Conservation (phyloP, 2,888 invertebrate genomes). For the Nyleta sp. region DNA sequence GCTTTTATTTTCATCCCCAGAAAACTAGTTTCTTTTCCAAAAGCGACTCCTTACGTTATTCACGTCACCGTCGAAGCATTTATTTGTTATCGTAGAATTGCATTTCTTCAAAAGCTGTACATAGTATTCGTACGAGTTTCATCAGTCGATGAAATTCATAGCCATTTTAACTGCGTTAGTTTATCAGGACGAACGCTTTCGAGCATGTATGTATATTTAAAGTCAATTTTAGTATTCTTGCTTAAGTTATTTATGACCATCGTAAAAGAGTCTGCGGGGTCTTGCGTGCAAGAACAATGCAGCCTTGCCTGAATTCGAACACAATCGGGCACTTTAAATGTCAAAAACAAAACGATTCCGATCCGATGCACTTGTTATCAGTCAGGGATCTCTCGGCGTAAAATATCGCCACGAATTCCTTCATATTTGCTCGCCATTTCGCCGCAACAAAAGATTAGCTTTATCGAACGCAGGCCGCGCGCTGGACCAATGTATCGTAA, state of each 20-base stretch:
- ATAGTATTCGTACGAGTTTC: conserved; percentile 50
- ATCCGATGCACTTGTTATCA: conserved; percentile 40
- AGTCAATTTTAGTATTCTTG: conserved; percentile 64
- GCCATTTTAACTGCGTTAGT: conserved; percentile 60
- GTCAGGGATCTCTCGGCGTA: conserved; percentile 25
- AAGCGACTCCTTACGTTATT: conserved; percentile 1
- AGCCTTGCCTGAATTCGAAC: conserved; percentile 38
- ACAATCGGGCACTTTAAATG: conserved; percentile 50
- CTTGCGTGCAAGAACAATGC: conserved; percentile 49
- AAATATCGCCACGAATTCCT: conserved; percentile 25
- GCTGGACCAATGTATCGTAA: conserved; percentile 17
- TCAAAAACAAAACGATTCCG: conserved; percentile 52
- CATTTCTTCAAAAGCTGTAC: conserved; percentile 34
- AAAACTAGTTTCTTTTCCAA: no score
- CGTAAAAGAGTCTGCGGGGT: conserved; percentile 43
- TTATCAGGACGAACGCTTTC: conserved; percentile 48
- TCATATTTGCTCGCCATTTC: conserved; percentile 23
- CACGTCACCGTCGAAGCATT: not conserved
- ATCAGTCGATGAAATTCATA: conserved; percentile 55
- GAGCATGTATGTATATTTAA: conserved; percentile 58
- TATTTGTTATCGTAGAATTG: conserved; percentile 32
- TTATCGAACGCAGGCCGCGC: not conserved
- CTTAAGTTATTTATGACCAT: conserved; percentile 64
- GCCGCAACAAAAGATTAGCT: not conserved
- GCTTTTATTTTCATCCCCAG: no score